Evolutionary conservation across 2,888 invertebrate genomes (phyloP).

Genomic region (Xylota segnis): DNA sequence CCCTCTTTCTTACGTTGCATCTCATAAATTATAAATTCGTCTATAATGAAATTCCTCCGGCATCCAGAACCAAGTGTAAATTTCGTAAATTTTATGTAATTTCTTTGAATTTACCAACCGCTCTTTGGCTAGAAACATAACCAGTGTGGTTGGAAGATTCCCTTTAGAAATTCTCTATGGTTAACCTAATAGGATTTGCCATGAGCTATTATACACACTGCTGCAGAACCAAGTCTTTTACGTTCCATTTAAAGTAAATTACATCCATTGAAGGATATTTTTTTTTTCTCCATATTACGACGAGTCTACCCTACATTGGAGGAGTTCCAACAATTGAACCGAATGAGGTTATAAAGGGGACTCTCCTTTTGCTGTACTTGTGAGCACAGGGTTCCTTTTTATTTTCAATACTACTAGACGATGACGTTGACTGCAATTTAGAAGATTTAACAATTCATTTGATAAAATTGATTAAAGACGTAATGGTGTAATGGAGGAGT

Average conservation of each 20-base stretch:
- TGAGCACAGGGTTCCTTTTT: not conserved
- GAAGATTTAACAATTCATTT: constrained; percentile 22
- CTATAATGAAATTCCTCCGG: not conserved
- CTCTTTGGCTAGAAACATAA: not conserved
- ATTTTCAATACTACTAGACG: not conserved
- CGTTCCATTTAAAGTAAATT: constrained; percentile 54
- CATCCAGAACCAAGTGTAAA: not conserved
- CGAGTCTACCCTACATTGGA: not conserved
- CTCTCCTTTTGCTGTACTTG: not conserved
- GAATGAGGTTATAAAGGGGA: constrained; percentile 11
- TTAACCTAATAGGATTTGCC: constrained; percentile 61
- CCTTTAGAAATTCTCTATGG: constrained; percentile 33
- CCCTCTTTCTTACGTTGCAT: not conserved
- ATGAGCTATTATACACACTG: constrained; percentile 29
- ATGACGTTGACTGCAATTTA: constrained; percentile 21
- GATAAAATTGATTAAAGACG: not conserved
- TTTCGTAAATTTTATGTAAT: constrained; percentile 27
- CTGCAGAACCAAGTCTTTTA: constrained; percentile 37
- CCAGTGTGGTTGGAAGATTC: not conserved
- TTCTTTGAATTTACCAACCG: constrained; percentile 17
- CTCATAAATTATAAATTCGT: not conserved
- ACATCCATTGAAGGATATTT: constrained; percentile 44
- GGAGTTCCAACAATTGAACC: constrained; percentile 3
- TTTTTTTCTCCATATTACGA: constrained; percentile 12
- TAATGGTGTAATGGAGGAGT: not conserved